These are phyloP conservation scores for Apteryx mantelli DNA, from an alignment of 2,113 vertebrate species.

Conservation along the genomic window DNA sequence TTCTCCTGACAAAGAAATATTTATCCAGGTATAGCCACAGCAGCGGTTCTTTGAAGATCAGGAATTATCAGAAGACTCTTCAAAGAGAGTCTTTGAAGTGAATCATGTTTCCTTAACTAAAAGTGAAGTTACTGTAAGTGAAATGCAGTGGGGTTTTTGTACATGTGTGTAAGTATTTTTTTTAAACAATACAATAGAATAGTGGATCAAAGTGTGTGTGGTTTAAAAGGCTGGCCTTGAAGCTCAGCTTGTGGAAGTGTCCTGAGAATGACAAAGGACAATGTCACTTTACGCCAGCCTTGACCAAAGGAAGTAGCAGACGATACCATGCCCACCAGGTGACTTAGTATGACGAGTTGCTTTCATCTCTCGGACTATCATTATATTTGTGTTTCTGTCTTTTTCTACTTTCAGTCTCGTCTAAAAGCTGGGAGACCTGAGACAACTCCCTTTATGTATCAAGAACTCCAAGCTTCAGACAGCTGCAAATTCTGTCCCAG, in stretches of 20 bases:
- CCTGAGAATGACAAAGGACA: not conserved
- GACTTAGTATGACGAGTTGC: not conserved
- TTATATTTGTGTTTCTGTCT: not conserved
- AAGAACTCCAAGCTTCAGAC: not conserved
- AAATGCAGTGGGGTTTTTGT: not conserved
- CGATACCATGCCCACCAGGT: not conserved
- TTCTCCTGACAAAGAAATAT: conserved; percentile 8
- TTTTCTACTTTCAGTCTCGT: not conserved
- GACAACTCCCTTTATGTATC: not conserved
- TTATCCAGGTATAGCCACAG: conserved; percentile 26
- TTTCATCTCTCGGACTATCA: conserved; percentile 8
- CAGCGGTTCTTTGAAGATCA: conserved; percentile 24
- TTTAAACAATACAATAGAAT: not conserved
- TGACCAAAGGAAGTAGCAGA: not conserved
- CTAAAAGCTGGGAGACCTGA: not conserved
- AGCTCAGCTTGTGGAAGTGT: conserved; percentile 2
- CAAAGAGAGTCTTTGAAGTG: conserved; percentile 53
- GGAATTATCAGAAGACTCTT: conserved; percentile 45
- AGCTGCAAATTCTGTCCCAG: not conserved
- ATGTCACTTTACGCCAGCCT: not conserved
- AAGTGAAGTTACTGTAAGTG: conserved; percentile 34
- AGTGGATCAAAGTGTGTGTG: not conserved
- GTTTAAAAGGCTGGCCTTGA: conserved; percentile 24
- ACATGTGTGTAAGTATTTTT: not conserved
- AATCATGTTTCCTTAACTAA: conserved; percentile 33